Conservation (phyloP, 1,140 invertebrate genomes). For the Philotrypesis tridentata region DNA sequence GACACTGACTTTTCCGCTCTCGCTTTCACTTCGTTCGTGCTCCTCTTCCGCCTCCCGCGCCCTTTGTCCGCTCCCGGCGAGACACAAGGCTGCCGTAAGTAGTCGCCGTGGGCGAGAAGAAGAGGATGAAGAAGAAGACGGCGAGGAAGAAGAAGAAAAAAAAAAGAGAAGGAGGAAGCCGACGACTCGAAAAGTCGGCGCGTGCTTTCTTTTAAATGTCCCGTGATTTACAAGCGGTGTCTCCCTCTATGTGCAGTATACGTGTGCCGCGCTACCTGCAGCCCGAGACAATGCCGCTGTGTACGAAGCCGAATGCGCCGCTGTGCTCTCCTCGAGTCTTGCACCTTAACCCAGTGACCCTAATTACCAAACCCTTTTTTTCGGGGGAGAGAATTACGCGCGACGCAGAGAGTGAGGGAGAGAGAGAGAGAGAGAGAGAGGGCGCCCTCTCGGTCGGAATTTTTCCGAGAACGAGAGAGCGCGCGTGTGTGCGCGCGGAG, state of each 20-base stretch:
- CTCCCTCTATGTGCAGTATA: background rate
- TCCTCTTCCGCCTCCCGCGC: background rate
- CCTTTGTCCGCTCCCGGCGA: background rate
- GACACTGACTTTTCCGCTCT: slow-evolving; percentile 1
- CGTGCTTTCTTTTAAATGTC: background rate
- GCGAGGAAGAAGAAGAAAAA: background rate
- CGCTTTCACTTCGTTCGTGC: slow-evolving; percentile 19
- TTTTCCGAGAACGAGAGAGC: background rate
- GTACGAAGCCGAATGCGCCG: background rate
- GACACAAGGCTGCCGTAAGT: no score
- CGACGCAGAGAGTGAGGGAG: no score
- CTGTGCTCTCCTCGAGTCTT: background rate
- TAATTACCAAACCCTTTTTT: slow-evolving; percentile 7
- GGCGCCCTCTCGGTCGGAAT: background rate
- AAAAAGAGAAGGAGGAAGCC: background rate
- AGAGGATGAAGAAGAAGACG: no score
- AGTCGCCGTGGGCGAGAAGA: no score
- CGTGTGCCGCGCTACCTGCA: background rate
- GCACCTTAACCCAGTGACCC: slow-evolving; percentile 24
- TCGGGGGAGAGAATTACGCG: no score
- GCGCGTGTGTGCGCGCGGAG: no score
- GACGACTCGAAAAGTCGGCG: background rate
- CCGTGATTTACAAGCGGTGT: background rate
- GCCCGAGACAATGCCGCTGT: slow-evolving; percentile 7
- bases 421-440: no score